Evolutionary conservation across 1,140 invertebrate genomes (phyloP).

Genomic region (Leptinotarsa lineolata): DNA sequence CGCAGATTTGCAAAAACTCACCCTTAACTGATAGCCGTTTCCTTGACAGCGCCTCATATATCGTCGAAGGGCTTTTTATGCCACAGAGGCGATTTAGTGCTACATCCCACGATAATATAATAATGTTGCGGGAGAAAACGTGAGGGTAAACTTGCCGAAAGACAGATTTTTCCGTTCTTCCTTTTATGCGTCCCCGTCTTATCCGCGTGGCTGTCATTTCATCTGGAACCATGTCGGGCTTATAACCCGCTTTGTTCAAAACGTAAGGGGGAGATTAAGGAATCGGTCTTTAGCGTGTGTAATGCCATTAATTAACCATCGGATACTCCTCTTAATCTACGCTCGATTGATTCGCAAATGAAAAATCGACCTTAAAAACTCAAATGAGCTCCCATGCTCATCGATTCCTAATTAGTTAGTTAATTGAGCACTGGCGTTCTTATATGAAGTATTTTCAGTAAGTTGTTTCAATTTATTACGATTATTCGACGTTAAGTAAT

Average conservation of each 20-base stretch:
- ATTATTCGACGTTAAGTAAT: too few relatives aligned
- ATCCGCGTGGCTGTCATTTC: not conserved
- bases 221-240: not conserved
- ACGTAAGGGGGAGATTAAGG: not conserved
- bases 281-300: not conserved
- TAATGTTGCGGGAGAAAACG: conserved; percentile 12
- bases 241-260: not conserved
- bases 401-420: too few relatives aligned
- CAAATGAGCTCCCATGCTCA: too few relatives aligned
- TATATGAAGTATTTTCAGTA: too few relatives aligned
- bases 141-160: conserved; percentile 8
- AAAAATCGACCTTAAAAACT: not conserved
- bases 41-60: conserved; percentile 8
- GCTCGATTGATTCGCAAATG: not conserved
- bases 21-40: not conserved
- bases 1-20: too few relatives aligned
- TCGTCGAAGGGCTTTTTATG: conserved; percentile 15
- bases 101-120: conserved; percentile 15
- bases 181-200: not conserved
- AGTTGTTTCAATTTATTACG: too few relatives aligned
- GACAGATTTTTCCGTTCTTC: conserved; percentile 9
- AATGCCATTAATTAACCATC: not conserved
- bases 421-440: too few relatives aligned
- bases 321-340: not conserved
- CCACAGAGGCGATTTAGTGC: conserved; percentile 14